Evolutionary conservation across 2,888 invertebrate genomes (phyloP), one percentile per base, ranked within the genome.

Genomic region (Blastobasis adustella): DNA sequence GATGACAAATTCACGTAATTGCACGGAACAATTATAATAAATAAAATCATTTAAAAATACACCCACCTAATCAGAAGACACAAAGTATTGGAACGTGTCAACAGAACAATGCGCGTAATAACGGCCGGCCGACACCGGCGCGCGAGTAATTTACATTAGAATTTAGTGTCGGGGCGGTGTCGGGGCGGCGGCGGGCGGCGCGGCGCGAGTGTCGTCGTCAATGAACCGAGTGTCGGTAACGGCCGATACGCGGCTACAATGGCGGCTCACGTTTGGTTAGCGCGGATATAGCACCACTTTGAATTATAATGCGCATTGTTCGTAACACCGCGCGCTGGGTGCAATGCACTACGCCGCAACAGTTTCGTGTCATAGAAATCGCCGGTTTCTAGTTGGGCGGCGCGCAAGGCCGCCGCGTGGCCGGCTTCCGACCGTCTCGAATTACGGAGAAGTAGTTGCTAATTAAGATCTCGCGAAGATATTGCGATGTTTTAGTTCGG

Each of bases 251-350:
- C 59, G 63, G 59, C 63, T 65, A 72, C 75, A 72, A 71, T 71
- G 72, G 69, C 67, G 69, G 67, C 67, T 72, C 79, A 81, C 80
- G 85, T 79, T 82, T 76, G 75, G 76, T 71, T 67, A 72, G 84
- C 78, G 71, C 84, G 83, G 84, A 85, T 84, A 84, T 82, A 82
- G 79, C 79, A 78, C 78, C 79, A 79, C 76, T 79, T 83, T 78
- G 83, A 85, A 87, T 87, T 79, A 82, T 83, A 88, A 87, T 86
- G 85, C 76, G 83, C 79, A 86, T 86, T 86, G 87, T 87, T 84
- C 76, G 68, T 71, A 72, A 61, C 52, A 49, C 47, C 71, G 63
- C 66, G 67, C 71, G 73, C 72, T 58, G 79, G 76, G 87, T 84
- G 87, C 86, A 86, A 81, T 83, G 88, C 81, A 85, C 86, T 80